These are phyloP conservation scores for Drosophila dives DNA, from an alignment of 2,888 invertebrate species.

Conservation along the genomic window DNA sequence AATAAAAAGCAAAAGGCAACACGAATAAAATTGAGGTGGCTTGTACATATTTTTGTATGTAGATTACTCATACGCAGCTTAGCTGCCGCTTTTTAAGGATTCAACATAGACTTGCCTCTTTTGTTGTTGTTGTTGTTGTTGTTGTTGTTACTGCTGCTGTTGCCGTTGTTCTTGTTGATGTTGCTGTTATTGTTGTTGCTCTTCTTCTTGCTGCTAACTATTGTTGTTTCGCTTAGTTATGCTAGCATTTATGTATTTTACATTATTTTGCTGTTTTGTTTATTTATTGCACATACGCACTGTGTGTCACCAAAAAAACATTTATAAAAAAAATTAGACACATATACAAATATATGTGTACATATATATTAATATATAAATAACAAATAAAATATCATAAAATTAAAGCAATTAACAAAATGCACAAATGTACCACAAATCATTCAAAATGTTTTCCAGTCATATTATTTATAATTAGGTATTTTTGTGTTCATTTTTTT, in stretches of 20 bases:
- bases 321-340: conserved; percentile 41
- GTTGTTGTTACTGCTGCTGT: not conserved
- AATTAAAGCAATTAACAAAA: conserved; percentile 13
- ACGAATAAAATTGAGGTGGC: conserved; percentile 51
- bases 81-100: conserved; percentile 34
- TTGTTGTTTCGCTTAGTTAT: conserved; percentile 13
- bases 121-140: conserved; percentile 4
- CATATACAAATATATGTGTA: not conserved
- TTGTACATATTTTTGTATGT: conserved; percentile 16
- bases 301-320: conserved; percentile 60
- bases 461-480: conserved; percentile 4
- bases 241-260: conserved; percentile 11
- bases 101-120: conserved; percentile 65
- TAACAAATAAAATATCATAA: conserved; percentile 3
- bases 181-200: conserved; percentile 8
- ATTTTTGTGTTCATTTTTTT: conserved; percentile 1
- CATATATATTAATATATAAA: not conserved
- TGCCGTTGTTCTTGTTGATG: not conserved
- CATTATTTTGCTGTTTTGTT: conserved; percentile 10
- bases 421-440: conserved; percentile 13
- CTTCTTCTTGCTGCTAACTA: conserved; percentile 9
- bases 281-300: conserved; percentile 68
- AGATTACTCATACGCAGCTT: conserved; percentile 68
- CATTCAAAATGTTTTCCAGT: conserved; percentile 12
- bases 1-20: conserved; percentile 53